These are phyloP conservation scores for Verasper variegatus DNA, from an alignment of 2,113 vertebrate genomes.

Conservation along the genomic window DNA sequence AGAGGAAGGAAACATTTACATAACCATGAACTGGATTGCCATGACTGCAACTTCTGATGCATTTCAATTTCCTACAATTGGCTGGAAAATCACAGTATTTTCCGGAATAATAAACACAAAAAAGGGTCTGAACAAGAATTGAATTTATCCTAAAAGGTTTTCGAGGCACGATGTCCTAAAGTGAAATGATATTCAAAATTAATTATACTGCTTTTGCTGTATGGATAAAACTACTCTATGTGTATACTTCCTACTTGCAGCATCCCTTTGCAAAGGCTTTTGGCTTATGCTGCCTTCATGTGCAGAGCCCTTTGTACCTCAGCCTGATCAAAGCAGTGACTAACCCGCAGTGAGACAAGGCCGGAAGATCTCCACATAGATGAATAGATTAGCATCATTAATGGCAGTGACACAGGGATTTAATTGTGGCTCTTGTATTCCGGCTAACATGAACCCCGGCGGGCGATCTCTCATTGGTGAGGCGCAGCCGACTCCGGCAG, in stretches of 20 bases:
- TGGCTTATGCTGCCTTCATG: conserved; percentile 49
- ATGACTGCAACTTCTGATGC: conserved; percentile 37
- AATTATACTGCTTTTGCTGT: neutral
- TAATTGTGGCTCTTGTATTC: conserved; percentile 71
- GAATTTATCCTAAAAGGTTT: neutral
- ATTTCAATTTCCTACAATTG: conserved; percentile 35
- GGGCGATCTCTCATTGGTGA: conserved; percentile 47
- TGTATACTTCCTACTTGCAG: neutral
- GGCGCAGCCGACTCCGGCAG: conserved; percentile 26
- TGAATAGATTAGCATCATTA: conserved; percentile 74
- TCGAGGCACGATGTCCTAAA: neutral
- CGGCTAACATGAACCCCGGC: conserved; percentile 42
- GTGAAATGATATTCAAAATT: neutral
- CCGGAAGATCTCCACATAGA: conserved; percentile 66
- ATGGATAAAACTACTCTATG: neutral
- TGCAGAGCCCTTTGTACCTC: conserved; percentile 33
- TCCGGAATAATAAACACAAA: conserved; percentile 2
- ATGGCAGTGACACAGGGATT: conserved; percentile 65
- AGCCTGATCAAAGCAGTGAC: conserved; percentile 54
- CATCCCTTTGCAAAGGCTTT: conserved; percentile 29
- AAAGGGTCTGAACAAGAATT: neutral
- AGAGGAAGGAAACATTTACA: conserved; percentile 47
- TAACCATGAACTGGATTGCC: conserved; percentile 50
- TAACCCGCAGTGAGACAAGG: conserved; percentile 49
- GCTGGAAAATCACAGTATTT: neutral